phyloP scores from a whole-genome alignment of 2,888 invertebrate genomes.

The Zele albiditarsus region DNA sequence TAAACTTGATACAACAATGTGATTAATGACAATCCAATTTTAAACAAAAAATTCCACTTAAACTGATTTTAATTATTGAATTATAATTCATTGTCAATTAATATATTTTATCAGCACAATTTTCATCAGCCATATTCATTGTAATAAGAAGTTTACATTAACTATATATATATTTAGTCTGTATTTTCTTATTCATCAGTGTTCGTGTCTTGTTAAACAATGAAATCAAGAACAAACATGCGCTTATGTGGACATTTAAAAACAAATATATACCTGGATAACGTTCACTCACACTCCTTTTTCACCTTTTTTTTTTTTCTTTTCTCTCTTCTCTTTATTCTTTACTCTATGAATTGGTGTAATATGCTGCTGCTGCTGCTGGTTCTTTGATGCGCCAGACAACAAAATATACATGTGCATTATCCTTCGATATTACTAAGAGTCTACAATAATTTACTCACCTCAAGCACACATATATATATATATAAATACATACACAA shows the following conservation, averaged over 20 bases:
- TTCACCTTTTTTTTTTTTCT: background rate
- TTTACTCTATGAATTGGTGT: background rate
- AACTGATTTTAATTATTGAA: too few relatives aligned
- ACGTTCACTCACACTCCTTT: background rate
- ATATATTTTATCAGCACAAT: background rate
- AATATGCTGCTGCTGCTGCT: background rate
- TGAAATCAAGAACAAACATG: slow-evolving; percentile 68
- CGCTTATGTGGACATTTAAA: slow-evolving; percentile 46
- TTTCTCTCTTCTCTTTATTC: too few relatives aligned
- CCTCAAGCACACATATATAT: background rate
- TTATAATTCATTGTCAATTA: background rate
- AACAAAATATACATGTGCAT: background rate
- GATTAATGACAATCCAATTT: too few relatives aligned
- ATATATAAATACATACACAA: background rate
- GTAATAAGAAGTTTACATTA: slow-evolving; percentile 71
- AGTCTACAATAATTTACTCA: background rate
- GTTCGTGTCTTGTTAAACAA: slow-evolving; percentile 66
- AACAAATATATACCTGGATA: background rate
- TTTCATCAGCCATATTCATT: slow-evolving; percentile 54
- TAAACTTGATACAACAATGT: too few relatives aligned
- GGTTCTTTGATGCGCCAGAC: background rate
- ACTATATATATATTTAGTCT: slow-evolving; percentile 41
- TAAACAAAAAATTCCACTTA: too few relatives aligned
- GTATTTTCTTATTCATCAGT: slow-evolving; percentile 64
- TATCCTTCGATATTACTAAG: background rate